phyloP scores from a whole-genome alignment of 2,113 vertebrate species.

The Athene noctua region DNA sequence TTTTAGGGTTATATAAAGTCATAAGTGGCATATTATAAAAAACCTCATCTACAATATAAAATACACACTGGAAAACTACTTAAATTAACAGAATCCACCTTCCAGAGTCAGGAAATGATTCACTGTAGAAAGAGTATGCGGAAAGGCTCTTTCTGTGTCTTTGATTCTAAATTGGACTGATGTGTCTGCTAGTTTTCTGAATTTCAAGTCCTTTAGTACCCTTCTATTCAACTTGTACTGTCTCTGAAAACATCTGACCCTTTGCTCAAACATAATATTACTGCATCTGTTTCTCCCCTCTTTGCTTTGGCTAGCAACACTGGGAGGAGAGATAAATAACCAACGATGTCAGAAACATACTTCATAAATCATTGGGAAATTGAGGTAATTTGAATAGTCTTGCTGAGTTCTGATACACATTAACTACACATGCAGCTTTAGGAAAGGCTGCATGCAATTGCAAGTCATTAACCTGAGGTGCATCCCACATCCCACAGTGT shows the following conservation, averaged over 20 bases:
- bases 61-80: slow-evolving; percentile 69
- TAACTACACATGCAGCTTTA: not conserved
- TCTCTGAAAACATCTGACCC: not conserved
- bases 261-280: not conserved
- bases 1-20: slow-evolving; percentile 51
- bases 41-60: slow-evolving; percentile 48
- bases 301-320: slow-evolving; percentile 10
- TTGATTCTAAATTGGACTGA: not conserved
- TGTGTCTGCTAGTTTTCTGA: not conserved
- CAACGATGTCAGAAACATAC: not conserved
- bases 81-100: slow-evolving; percentile 60
- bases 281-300: slow-evolving; percentile 13
- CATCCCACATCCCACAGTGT: slow-evolving; percentile 11
- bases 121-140: slow-evolving; percentile 4
- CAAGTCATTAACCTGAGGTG: slow-evolving; percentile 40
- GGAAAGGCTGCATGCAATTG: not conserved
- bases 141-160: not conserved
- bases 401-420: not conserved
- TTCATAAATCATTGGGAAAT: slow-evolving; percentile 48
- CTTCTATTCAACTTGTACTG: not conserved
- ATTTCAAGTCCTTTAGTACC: not conserved
- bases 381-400: slow-evolving; percentile 42
- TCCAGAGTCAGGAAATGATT: slow-evolving; percentile 35
- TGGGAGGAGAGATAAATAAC: slow-evolving; percentile 29
- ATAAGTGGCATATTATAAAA: slow-evolving; percentile 36